Evolutionary conservation across 2,888 invertebrate genomes (phyloP).

Genomic region (Pemphredon lugubris): DNA sequence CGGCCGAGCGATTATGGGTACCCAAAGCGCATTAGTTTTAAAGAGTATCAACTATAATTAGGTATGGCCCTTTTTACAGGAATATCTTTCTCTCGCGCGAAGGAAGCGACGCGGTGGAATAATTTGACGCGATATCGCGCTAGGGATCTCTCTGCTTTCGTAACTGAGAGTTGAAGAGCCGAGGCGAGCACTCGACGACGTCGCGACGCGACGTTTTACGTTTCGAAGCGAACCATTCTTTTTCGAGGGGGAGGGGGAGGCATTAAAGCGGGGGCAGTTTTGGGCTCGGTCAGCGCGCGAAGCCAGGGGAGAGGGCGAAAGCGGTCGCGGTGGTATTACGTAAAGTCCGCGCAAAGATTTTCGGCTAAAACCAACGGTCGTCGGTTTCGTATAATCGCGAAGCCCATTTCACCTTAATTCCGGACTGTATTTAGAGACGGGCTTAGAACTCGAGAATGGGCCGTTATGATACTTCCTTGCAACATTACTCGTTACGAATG

Average conservation of each 20-base stretch:
- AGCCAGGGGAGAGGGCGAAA: not conserved
- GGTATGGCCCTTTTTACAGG: too few species aligned
- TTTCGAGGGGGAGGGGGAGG: too few species aligned
- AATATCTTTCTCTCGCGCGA: not conserved
- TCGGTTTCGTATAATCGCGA: constrained; percentile 31
- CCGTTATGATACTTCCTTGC: constrained; percentile 58
- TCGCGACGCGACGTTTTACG: too few species aligned
- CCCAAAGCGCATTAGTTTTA: not conserved
- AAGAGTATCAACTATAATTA: not conserved
- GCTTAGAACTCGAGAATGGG: constrained; percentile 56
- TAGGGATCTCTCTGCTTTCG: too few species aligned
- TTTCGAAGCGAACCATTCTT: too few species aligned
- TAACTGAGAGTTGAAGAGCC: too few species aligned
- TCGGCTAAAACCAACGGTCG: constrained; percentile 18
- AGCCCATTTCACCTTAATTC: constrained; percentile 46
- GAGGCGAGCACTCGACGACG: too few species aligned
- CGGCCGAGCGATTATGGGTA: not conserved
- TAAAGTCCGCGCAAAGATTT: constrained; percentile 36
- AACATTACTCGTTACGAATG: constrained; percentile 46
- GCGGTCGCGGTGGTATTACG: constrained; percentile 15
- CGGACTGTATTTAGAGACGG: constrained; percentile 48
- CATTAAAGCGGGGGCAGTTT: too few species aligned
- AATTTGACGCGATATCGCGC: too few species aligned
- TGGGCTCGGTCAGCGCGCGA: too few species aligned
- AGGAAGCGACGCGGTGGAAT: not conserved